These are phyloP conservation scores for Pipa parva DNA, from an alignment of 2,113 vertebrate genomes.

Conservation along the genomic window DNA sequence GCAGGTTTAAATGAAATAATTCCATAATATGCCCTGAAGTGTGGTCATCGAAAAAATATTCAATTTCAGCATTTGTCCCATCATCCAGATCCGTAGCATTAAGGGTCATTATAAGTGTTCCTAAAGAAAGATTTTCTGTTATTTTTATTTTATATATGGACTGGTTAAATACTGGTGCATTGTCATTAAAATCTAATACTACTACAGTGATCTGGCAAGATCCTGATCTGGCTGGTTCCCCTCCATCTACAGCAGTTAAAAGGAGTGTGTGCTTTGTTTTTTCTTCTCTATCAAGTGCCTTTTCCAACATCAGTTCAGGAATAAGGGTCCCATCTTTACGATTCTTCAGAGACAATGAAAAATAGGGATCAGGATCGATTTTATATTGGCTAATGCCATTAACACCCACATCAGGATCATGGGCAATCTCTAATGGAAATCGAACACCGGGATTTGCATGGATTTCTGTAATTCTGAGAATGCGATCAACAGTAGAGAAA, in stretches of 20 bases:
- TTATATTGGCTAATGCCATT: slow-evolving; percentile 64
- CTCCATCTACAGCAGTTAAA: slow-evolving; percentile 68
- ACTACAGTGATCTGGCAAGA: slow-evolving; percentile 61
- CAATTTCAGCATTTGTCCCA: slow-evolving; percentile 68
- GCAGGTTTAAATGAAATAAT: slow-evolving; percentile 65
- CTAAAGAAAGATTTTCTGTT: slow-evolving; percentile 57
- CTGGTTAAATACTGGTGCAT: slow-evolving; percentile 66
- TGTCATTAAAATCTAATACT: slow-evolving; percentile 80
- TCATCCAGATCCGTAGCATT: slow-evolving; percentile 68
- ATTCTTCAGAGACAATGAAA: slow-evolving; percentile 64
- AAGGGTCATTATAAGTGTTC: slow-evolving; percentile 59
- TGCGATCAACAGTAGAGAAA: slow-evolving; percentile 55
- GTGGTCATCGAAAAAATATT: slow-evolving; percentile 69
- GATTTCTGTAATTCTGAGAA: slow-evolving; percentile 62
- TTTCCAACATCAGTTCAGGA: slow-evolving; percentile 69
- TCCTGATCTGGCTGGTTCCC: slow-evolving; percentile 62
- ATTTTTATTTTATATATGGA: slow-evolving; percentile 58
- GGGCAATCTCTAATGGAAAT: slow-evolving; percentile 68
- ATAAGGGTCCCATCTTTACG: slow-evolving; percentile 70
- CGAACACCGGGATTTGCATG: slow-evolving; percentile 58
- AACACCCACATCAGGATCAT: slow-evolving; percentile 68
- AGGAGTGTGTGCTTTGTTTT: slow-evolving; percentile 63
- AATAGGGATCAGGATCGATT: slow-evolving; percentile 62
- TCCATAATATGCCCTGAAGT: slow-evolving; percentile 58
- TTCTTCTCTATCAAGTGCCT: slow-evolving; percentile 65